These are phyloP conservation scores for Cyaniris semiargus DNA, from an alignment of 2,888 invertebrate genomes.

Conservation along the genomic window DNA sequence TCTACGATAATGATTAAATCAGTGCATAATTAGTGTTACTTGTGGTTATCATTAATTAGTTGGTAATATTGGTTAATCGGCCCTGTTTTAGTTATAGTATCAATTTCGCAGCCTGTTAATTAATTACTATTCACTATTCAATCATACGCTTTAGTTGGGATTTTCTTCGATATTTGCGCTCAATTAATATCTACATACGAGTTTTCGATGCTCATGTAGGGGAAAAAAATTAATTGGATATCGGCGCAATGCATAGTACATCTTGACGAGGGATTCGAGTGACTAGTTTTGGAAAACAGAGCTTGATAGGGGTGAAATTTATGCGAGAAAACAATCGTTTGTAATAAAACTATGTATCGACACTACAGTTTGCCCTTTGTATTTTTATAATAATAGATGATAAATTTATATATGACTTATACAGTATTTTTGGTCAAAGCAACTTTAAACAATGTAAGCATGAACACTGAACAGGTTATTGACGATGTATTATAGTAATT, in stretches of 20 bases:
- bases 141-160: neutral
- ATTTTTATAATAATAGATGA: no score
- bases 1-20: no score
- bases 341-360: neutral
- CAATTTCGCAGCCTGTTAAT: neutral
- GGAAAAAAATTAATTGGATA: neutral
- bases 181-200: neutral
- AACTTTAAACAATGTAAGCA: no score
- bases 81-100: neutral
- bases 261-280: neutral
- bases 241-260: neutral
- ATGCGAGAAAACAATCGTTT: neutral
- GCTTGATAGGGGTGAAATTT: slow-evolving; percentile 9
- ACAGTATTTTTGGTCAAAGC: no score
- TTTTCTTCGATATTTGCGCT: neutral
- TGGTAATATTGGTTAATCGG: neutral
- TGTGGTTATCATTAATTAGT: slow-evolving; percentile 8
- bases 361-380: neutral
- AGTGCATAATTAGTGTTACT: slow-evolving; percentile 5
- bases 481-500: no score
- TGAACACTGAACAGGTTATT: no score
- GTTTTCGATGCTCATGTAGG: neutral
- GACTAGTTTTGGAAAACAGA: neutral
- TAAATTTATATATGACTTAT: no score
- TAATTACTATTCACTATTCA: neutral